Evolutionary conservation across 1,140 invertebrate genomes (phyloP), one percentile per base, ranked within the genome.

Genomic region (Potamilus streckersoni): DNA sequence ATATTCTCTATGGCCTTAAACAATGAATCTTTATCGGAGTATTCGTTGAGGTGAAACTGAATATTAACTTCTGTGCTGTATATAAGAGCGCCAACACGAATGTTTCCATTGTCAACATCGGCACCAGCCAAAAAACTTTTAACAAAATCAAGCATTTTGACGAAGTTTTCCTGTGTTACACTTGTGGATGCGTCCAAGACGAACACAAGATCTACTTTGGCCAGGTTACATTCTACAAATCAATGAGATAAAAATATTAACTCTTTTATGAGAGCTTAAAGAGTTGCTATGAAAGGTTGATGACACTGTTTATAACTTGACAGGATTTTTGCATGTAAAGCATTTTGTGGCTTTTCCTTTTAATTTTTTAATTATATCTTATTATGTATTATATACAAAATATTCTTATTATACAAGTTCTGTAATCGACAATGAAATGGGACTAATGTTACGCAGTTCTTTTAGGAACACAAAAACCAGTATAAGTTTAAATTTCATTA

Each of bases 131-230:
- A 59, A 20, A 81, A 65, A 20, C 71, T 63, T 38, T 73, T 76
- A 4, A 82, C 59, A 60, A 83, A 83, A 38, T 82, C 70, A 17
- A 76, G 65, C 75, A 80, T 79, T 27, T 80, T 77, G 14, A 61
- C 19, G 69, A 83, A 83, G 72, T 83, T 81, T 8, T 72, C 66
- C 66, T 79, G 68, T 57, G 71, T 77, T n/a, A 83, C 79, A 71
- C 80, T 83, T 49, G 80, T 80, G 5, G 82, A 84, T 2, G 83
- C 68, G 65, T 84, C 83, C 31, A 84, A 59, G 59, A 84, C 69
- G 55, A 84, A 77, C 16, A 84, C 79, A 13, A 84, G 66, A 70
- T 84, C 83, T 2, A 82, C 74, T 38, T 76, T 72, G 8, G 78
- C 71, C n/a, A 80, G 49, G 13, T 65, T 74, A 76, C 78, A 81